Base-by-base conservation (phyloP, 2,888 invertebrate species). In the Drosophila paranaensis region DNA sequence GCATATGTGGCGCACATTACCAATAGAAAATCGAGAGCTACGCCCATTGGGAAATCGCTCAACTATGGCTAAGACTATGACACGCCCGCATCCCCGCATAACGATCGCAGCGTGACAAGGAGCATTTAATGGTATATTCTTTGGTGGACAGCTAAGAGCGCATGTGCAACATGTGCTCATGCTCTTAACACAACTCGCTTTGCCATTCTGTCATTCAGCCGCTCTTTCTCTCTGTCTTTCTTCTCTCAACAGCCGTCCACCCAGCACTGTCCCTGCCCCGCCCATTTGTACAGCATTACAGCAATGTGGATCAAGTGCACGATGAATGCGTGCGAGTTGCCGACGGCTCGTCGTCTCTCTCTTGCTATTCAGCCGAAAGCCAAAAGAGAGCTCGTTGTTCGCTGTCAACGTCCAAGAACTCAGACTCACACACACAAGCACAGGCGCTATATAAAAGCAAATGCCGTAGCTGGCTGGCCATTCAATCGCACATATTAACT, bases 401-500 rank as follows among this genome's bases (percentile, higher is more conserved):
- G 48, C n/a, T 10, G 74, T 48, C 68, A 30, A 58, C 54, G 65
- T 70, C 37, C 70, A 77, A 74, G 68, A 81, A 74, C 71, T 66
- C 54, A 42, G 48, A 51, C 65, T 65, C 76, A 71, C 70, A 66
- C 64, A 74, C 60, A 76, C 72, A 68, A 58, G 64, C 55, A 67
- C 74, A 74, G 51, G 60, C 55, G 70, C 77, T 79, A 73, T 81
- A 90, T 90, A 89, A 82, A 84, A 87, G 75, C 79, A 56, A 55
- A 60, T 61, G 60, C 54, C 51, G 40, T 30, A 50, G 60, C 57
- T 54, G 55, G 37, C 65, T 45, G 37, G 57, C 77, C 79, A 84
- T 83, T 90, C 90, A 87, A 85, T 88, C 74, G 86, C 71, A 73
- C 79, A 73, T 65, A 82, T 81, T 65, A 84, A 79, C 76, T 81